phyloP scores from a whole-genome alignment of 2,797 vertebrate species.

The Labeo calbasu region DNA sequence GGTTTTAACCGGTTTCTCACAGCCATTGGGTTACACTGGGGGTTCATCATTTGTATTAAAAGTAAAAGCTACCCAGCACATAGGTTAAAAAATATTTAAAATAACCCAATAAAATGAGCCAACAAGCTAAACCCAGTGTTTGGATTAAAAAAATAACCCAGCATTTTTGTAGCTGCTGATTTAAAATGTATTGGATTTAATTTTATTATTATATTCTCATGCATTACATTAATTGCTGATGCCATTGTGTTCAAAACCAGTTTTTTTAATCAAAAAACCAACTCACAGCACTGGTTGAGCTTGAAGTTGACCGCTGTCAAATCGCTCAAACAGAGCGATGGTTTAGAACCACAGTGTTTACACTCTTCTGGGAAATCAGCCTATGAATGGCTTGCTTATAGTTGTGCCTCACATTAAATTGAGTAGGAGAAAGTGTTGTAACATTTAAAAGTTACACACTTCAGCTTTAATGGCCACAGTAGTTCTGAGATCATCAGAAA shows the following conservation, averaged over 20 bases:
- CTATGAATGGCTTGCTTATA: neutral
- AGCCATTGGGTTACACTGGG: no score
- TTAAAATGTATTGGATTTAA: no score
- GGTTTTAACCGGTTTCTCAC: no score
- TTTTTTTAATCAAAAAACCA: slow-evolving; percentile 4
- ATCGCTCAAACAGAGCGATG: neutral
- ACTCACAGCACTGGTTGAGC: neutral
- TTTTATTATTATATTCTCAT: no score
- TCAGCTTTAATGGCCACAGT: neutral
- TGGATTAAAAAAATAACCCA: no score
- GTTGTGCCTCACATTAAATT: slow-evolving; percentile 6
- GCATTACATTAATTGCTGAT: neutral
- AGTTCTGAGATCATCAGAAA: neutral
- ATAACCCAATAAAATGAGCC: no score
- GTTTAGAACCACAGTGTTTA: slow-evolving; percentile 12
- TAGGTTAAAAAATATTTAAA: no score
- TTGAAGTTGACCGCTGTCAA: neutral
- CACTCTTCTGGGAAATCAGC: slow-evolving; percentile 9
- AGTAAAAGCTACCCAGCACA: no score
- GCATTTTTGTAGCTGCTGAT: no score
- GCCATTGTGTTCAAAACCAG: slow-evolving; percentile 27
- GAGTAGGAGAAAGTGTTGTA: slow-evolving; percentile 9
- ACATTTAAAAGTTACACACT: neutral
- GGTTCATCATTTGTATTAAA: no score
- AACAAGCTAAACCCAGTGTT: no score